phyloP scores from a whole-genome alignment of 2,113 vertebrate species.

The Sylvietta virens region DNA sequence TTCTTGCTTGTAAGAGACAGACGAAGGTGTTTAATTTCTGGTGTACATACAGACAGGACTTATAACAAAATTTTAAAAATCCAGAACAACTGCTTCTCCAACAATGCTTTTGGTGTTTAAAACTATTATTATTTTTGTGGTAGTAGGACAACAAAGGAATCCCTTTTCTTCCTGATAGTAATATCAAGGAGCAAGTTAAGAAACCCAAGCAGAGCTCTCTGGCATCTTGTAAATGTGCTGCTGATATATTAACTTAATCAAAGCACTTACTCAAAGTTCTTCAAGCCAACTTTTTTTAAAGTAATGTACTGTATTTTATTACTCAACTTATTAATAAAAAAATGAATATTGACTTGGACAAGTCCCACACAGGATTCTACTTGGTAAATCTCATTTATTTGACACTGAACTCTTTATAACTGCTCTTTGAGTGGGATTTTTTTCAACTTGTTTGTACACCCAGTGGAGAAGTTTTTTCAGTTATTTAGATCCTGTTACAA shows the following conservation, averaged over 20 bases:
- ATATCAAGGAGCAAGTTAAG: not conserved
- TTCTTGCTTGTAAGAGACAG: not conserved
- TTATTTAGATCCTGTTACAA: not conserved
- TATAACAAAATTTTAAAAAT: not conserved
- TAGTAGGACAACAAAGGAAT: not conserved
- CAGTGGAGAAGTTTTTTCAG: not conserved
- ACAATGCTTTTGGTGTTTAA: not conserved
- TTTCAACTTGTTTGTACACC: not conserved
- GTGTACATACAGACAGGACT: not conserved
- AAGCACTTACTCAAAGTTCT: not conserved
- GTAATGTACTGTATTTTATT: not conserved
- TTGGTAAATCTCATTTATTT: not conserved
- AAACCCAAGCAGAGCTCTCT: not conserved
- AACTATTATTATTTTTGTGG: not conserved
- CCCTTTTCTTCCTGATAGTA: not conserved
- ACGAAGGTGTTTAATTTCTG: not conserved
- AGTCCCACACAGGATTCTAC: not conserved
- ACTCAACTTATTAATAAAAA: not conserved
- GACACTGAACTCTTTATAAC: not conserved
- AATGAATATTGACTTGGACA: not conserved
- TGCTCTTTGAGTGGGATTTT: not conserved
- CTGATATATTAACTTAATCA: not conserved
- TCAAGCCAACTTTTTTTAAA: not conserved
- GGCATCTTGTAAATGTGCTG: not conserved
- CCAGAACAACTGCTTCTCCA: not conserved